A percentile compares a stretch with the other conserved stretches of the same genome.
phyloP scores from a whole-genome alignment of 2,113 vertebrate genomes.

The Odobenus rosmarus region DNA sequence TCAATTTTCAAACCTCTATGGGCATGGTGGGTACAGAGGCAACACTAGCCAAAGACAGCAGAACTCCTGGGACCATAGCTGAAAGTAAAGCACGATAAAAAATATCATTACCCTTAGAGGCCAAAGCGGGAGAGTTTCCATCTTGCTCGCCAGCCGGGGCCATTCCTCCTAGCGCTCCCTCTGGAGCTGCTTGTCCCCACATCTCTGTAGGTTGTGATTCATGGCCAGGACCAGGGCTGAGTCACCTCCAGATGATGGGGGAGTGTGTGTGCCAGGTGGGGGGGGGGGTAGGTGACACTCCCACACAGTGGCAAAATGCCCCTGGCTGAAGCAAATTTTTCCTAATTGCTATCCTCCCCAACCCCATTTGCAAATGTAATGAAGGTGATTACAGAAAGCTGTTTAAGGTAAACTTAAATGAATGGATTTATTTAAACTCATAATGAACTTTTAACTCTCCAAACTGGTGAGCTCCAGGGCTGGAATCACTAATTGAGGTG shows the following conservation, averaged over 20 bases:
- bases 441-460: constrained; percentile 58
- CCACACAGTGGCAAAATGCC: not conserved
- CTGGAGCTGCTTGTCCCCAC: rapidly evolving
- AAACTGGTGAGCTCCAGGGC: not conserved
- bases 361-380: constrained; percentile 46
- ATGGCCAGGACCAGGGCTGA: not conserved
- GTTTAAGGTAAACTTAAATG: constrained; percentile 50
- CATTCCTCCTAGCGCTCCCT: not conserved
- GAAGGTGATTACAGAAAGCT: constrained; percentile 56
- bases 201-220: not conserved
- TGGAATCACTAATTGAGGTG: not conserved
- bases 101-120: rapidly evolving
- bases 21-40: rapidly evolving
- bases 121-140: rapidly evolving
- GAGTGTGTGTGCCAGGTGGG: too few species aligned
- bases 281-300: not conserved
- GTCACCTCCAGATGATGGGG: not conserved
- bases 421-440: constrained; percentile 65
- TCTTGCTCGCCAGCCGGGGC: not conserved
- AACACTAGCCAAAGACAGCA: rapidly evolving
- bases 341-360: constrained; percentile 32
- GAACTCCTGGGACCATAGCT: not conserved
- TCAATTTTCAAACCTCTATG: not conserved
- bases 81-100: not conserved
- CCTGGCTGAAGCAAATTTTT: not conserved